Conservation (phyloP, 2,113 vertebrate genomes). For the Larimichthys crocea region DNA sequence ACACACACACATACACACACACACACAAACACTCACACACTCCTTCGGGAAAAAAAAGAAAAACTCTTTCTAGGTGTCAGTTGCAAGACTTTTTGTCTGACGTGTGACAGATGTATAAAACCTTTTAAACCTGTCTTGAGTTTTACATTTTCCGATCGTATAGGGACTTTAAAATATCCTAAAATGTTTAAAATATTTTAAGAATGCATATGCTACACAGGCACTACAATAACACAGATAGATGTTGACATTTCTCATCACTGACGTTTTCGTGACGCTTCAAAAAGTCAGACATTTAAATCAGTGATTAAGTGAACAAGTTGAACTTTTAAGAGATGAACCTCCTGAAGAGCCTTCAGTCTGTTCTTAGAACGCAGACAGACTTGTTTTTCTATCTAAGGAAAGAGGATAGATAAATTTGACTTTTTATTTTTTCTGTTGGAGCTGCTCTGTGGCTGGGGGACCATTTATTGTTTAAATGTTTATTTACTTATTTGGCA, state of each 20-base stretch:
- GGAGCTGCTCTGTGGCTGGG: not conserved
- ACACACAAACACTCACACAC: constrained; percentile 28
- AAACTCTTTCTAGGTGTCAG: constrained; percentile 33
- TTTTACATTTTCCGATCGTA: not conserved
- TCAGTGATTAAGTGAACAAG: too few relatives aligned
- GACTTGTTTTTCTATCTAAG: not conserved
- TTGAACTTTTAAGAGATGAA: too few relatives aligned
- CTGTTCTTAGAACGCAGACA: too few relatives aligned
- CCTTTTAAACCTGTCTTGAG: constrained; percentile 16
- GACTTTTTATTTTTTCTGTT: not conserved
- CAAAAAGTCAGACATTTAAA: not conserved
- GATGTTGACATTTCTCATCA: not conserved
- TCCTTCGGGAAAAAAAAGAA: constrained; percentile 19
- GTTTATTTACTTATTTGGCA: constrained; percentile 10
- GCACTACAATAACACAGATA: not conserved
- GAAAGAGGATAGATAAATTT: not conserved
- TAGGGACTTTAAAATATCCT: not conserved
- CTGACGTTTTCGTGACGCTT: not conserved
- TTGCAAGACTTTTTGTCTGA: constrained; percentile 39
- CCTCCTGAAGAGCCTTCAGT: too few relatives aligned
- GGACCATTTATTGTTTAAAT: constrained; percentile 5
- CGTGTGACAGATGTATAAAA: constrained; percentile 50
- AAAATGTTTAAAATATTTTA: not conserved
- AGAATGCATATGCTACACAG: not conserved
- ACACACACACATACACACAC: constrained; percentile 26